Conservation (phyloP, 2,113 vertebrate genomes). For the Polypterus bichir region DNA sequence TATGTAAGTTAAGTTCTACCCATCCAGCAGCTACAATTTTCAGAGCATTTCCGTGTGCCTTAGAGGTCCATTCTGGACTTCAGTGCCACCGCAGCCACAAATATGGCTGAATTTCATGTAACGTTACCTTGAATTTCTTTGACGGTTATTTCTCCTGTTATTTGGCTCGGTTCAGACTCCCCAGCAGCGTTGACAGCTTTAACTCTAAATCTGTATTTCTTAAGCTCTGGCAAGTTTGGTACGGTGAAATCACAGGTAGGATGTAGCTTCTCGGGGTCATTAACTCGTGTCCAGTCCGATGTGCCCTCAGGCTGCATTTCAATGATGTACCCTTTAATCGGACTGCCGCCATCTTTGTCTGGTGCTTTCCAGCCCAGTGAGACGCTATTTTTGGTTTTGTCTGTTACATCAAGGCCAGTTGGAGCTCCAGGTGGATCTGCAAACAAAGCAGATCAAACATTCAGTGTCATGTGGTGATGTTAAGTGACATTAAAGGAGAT, state of each 20-base stretch:
- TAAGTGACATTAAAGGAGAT: background rate
- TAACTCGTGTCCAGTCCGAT: constrained; percentile 81
- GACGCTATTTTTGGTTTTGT: constrained; percentile 81
- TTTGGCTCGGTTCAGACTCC: constrained; percentile 83
- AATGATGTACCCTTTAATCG: constrained; percentile 87
- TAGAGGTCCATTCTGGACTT: no score
- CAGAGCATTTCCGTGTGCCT: no score
- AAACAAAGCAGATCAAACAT: constrained; percentile 12
- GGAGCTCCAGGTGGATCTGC: constrained; percentile 73
- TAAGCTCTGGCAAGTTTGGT: constrained; percentile 77
- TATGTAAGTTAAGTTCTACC: no score
- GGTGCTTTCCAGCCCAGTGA: constrained; percentile 79
- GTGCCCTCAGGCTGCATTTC: constrained; percentile 90
- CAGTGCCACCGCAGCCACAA: no score
- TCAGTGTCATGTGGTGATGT: background rate
- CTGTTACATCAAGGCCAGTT: constrained; percentile 68
- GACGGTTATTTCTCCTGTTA: constrained; percentile 63
- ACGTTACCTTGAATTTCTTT: constrained; percentile 77
- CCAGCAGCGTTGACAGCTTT: constrained; percentile 88
- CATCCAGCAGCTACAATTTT: no score
- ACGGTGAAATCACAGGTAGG: constrained; percentile 72
- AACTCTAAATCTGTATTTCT: constrained; percentile 83
- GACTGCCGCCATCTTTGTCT: constrained; percentile 82
- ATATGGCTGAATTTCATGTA: background rate
- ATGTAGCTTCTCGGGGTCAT: constrained; percentile 77